These are phyloP conservation scores for Protonemura montana DNA, from an alignment of 2,888 invertebrate genomes.

Conservation along the genomic window DNA sequence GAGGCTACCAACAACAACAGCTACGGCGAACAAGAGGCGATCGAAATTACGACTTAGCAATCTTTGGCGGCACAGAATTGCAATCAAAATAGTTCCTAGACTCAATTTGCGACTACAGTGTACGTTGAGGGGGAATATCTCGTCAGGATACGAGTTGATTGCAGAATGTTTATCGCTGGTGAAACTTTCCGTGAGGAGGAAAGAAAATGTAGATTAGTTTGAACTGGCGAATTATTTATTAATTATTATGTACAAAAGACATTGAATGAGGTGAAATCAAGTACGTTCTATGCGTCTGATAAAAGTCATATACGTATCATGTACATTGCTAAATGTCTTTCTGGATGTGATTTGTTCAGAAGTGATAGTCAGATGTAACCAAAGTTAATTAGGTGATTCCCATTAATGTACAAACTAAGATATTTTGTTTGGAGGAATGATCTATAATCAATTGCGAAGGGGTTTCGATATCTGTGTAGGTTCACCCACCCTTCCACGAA, in stretches of 20 bases:
- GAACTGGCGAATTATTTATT: background rate
- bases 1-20: conserved; percentile 64
- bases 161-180: background rate
- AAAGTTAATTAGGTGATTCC: conserved; percentile 38
- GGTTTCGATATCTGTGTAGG: background rate
- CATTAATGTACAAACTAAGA: conserved; percentile 38
- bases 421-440: conserved; percentile 29
- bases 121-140: too few relatives aligned
- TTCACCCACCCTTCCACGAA: background rate
- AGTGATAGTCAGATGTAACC: conserved; percentile 41
- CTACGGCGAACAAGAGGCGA: conserved; percentile 61
- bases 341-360: conserved; percentile 20
- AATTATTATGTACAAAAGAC: background rate
- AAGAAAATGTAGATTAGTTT: background rate
- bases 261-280: background rate
- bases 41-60: conserved; percentile 68
- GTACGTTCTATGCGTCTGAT: background rate
- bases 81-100: conserved; percentile 36
- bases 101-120: background rate
- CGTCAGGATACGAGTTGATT: too few relatives aligned
- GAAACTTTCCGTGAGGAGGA: background rate
- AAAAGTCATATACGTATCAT: background rate
- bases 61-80: conserved; percentile 1
- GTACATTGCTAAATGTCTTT: background rate
- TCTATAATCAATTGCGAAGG: background rate